phyloP scores from a whole-genome alignment of 2,888 invertebrate genomes.

The Syrphus vitripennis region DNA sequence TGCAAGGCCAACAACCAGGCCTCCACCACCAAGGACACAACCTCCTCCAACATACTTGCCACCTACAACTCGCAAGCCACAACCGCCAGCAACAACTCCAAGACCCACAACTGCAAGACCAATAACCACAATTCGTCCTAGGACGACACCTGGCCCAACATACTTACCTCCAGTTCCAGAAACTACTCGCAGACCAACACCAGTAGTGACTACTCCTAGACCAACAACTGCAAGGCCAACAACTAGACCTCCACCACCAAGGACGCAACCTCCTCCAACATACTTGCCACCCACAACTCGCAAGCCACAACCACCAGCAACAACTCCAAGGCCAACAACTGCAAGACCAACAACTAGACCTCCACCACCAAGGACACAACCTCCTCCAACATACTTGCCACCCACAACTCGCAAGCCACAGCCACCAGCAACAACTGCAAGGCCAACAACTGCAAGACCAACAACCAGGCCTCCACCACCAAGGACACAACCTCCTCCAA shows the following conservation, averaged over 20 bases:
- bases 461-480: conserved; percentile 30
- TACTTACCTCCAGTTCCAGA: conserved; percentile 44
- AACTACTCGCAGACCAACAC: conserved; percentile 63
- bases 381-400: conserved; percentile 61
- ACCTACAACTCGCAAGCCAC: background rate
- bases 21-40: conserved; percentile 5
- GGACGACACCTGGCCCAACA: conserved; percentile 34
- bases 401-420: conserved; percentile 15
- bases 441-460: too few relatives aligned
- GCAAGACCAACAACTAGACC: conserved; percentile 43
- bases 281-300: conserved; percentile 45
- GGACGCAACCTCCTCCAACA: too few relatives aligned
- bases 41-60: background rate
- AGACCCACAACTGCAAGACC: conserved; percentile 35
- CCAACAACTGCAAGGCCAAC: conserved; percentile 58
- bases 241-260: background rate
- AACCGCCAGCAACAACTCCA: conserved; percentile 16
- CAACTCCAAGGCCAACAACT: conserved; percentile 29
- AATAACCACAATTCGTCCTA: conserved; percentile 68
- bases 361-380: conserved; percentile 61
- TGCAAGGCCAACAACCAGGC: background rate
- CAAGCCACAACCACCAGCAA: background rate
- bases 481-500: conserved; percentile 26
- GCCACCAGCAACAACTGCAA: background rate
- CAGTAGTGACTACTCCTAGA: conserved; percentile 53